Base-by-base conservation (phyloP, 2,113 vertebrate species). In the Copsychus sechellarum region DNA sequence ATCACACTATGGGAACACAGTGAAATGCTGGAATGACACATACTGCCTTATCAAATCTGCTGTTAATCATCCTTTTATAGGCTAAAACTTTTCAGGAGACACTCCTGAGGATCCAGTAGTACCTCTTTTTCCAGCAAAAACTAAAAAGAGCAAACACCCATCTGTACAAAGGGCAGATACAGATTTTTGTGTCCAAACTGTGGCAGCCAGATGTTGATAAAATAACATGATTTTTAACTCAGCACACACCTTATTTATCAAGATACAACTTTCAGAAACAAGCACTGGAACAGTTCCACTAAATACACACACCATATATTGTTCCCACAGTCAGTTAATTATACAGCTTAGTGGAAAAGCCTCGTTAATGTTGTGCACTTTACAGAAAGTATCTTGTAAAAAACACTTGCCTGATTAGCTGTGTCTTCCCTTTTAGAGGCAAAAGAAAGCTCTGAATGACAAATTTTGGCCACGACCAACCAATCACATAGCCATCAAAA, bases 231-330 rank as follows among this genome's bases (percentile, higher is more conserved):
- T 79, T 92, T 92, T 64, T 66, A 62, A 87, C 61, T 79, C 81
- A 43, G 58, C 34, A 67, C n/a, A 72, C 86, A 80, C 84, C 66
- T 95, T 89, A 82, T 91, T 95, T 83, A 85, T 82, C 92, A 91
- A 92, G 88, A 81, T 25, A 80, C 31, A 82, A 53, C 77, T 82
- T 83, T 65, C 43, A 85, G 72, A 84, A 92, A 95, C 29, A 83
- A 94, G 82, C 45, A 47, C 31, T 65, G 78, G 72, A 94, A 64
- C 23, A 57, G 72, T 88, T 86, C 92, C 91, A 90, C 73, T 53
- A 57, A 88, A 81, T 42, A 90, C 42, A 94, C 48, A 61, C 45
- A 33, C 28, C 67, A 60, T 50, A 72, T 28, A 79, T 53, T 76
- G 45, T 67, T 93, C 80, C 53, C 62, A 81, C 62, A 94, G 77